Percentiles rank a stretch among this genome's conserved stretches.
Evolutionary conservation across 2,797 vertebrate genomes (phyloP).

Genomic region (Acanthiza pusilla): DNA sequence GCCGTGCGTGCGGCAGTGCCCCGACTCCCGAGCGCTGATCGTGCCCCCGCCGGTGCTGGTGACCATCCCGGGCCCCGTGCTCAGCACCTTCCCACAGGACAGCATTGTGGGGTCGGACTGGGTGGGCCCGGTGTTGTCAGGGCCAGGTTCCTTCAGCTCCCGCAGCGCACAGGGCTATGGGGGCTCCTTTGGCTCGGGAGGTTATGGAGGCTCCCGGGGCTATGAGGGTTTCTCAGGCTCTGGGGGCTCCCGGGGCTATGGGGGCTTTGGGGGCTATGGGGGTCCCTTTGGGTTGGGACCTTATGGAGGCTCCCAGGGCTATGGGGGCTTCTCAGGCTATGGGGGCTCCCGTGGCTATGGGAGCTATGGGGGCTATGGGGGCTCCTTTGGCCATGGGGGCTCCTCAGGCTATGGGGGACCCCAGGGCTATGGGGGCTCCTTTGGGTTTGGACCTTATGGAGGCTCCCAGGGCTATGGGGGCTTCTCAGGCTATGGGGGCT

Average conservation of each 20-base stretch:
- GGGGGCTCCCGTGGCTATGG: no score
- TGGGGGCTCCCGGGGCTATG: background rate
- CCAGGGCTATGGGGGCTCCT: no score
- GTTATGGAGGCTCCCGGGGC: background rate
- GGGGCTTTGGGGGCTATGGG: background rate
- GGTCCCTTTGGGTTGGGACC: no score
- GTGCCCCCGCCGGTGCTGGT: no score
- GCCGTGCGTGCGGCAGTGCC: no score
- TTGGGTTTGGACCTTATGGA: background rate
- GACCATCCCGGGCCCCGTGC: background rate
- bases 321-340: background rate
- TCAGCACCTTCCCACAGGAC: background rate
- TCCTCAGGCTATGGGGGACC: no score
- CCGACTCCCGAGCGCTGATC: no score
- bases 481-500: background rate
- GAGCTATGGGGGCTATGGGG: no score
- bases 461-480: background rate
- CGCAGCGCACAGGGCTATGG: background rate
- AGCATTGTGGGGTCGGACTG: background rate
- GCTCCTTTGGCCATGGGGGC: no score
- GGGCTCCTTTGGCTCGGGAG: background rate
- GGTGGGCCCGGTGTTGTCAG: background rate
- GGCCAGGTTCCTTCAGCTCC: background rate
- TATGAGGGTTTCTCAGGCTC: no score
- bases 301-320: background rate